phyloP scores from a whole-genome alignment of 2,888 invertebrate genomes.

The Drosophila atripex region DNA sequence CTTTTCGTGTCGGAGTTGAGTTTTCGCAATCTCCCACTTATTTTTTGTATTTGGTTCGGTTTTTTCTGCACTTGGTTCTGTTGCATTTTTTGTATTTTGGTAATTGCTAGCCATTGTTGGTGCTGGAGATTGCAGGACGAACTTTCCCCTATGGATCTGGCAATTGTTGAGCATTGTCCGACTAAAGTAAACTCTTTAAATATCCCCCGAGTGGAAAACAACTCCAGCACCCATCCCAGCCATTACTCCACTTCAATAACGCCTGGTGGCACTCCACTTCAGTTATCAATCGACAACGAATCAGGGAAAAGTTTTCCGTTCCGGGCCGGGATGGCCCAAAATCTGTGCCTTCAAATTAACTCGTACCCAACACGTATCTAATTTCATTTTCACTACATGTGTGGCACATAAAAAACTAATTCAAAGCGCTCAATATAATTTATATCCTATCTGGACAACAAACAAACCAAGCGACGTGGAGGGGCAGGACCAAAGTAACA shows the following conservation, averaged over 20 bases:
- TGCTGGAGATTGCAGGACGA: constrained; percentile 46
- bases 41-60: constrained; percentile 13
- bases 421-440: constrained; percentile 77
- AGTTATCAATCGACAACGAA: constrained; percentile 44
- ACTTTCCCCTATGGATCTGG: constrained; percentile 25
- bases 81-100: constrained; percentile 56
- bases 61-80: constrained; percentile 15
- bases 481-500: not conserved
- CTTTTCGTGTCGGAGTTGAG: constrained; percentile 63
- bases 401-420: constrained; percentile 77
- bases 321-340: constrained; percentile 36
- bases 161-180: constrained; percentile 51
- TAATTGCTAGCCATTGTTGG: constrained; percentile 77
- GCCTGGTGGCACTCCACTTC: constrained; percentile 1
- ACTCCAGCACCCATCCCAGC: not conserved
- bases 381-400: constrained; percentile 73
- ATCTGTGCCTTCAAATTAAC: constrained; percentile 66
- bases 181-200: constrained; percentile 57
- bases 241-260: not conserved
- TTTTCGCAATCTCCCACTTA: constrained; percentile 21
- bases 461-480: constrained; percentile 25
- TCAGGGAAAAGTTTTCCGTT: constrained; percentile 45
- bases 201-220: constrained; percentile 17
- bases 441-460: constrained; percentile 64
- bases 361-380: constrained; percentile 70